These are phyloP conservation scores for Euwallacea fornicatus DNA, from an alignment of 1,140 invertebrate species.

Conservation along the genomic window DNA sequence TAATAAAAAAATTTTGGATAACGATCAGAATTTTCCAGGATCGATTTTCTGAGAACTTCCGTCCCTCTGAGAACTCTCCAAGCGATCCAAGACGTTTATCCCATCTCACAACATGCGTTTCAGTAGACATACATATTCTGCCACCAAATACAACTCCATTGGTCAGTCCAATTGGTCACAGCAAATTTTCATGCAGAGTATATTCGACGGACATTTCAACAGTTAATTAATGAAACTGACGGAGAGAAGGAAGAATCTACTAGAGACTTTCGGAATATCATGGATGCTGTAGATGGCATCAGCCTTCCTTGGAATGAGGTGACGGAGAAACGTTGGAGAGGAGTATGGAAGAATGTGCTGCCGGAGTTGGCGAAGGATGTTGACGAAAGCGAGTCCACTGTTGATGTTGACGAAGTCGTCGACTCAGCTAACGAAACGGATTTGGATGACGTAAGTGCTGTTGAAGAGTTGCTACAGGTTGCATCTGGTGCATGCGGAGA, in stretches of 20 bases:
- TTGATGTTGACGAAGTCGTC: neutral
- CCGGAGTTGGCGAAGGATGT: constrained; percentile 39
- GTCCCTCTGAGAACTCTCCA: too few species aligned
- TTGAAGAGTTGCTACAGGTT: constrained; percentile 37
- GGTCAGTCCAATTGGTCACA: neutral
- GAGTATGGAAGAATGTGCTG: constrained; percentile 43
- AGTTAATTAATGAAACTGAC: constrained; percentile 26
- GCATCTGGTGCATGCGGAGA: constrained; percentile 29
- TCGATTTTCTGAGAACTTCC: too few species aligned
- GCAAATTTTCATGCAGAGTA: neutral
- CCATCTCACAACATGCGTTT: too few species aligned
- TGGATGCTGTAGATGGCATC: constrained; percentile 18
- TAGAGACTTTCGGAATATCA: constrained; percentile 41
- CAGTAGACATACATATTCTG: neutral
- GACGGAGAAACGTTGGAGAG: constrained; percentile 43
- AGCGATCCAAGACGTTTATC: too few species aligned
- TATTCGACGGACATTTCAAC: neutral
- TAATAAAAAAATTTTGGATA: too few species aligned
- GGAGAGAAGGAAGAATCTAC: constrained; percentile 31
- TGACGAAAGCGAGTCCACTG: constrained; percentile 21
- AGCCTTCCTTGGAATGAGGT: constrained; percentile 31
- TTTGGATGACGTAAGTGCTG: constrained; percentile 42
- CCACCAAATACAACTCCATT: constrained; percentile 1
- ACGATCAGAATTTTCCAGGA: too few species aligned
- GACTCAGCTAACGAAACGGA: constrained; percentile 24